phyloP scores from a whole-genome alignment of 2,888 invertebrate genomes.

The Galerucella pusilla region DNA sequence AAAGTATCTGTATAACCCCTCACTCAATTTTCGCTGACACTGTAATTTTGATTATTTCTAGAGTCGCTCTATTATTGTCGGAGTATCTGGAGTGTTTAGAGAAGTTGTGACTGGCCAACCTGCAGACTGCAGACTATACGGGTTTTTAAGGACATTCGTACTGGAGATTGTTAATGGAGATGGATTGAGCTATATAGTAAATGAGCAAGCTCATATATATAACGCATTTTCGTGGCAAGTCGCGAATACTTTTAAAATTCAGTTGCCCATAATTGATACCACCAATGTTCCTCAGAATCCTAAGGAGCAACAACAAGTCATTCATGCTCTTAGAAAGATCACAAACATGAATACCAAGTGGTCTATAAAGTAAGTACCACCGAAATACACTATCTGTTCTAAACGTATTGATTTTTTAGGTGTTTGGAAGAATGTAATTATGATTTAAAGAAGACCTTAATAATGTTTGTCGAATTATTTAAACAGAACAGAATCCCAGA shows the following conservation, averaged over 20 bases:
- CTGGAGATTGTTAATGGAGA: constrained; percentile 66
- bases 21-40: too few species aligned
- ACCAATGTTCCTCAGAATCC: constrained; percentile 45
- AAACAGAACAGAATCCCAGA: constrained; percentile 60
- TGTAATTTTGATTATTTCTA: constrained; percentile 36
- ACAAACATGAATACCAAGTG: constrained; percentile 58
- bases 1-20: too few species aligned
- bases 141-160: constrained; percentile 72
- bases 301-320: constrained; percentile 54
- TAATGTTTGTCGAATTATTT: constrained; percentile 64
- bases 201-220: constrained; percentile 75
- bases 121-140: constrained; percentile 64
- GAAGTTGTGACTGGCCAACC: constrained; percentile 67
- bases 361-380: constrained; percentile 58
- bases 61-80: constrained; percentile 68
- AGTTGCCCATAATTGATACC: constrained; percentile 43
- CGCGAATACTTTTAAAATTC: constrained; percentile 53
- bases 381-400: not conserved
- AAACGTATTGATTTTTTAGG: constrained; percentile 58
- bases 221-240: constrained; percentile 58
- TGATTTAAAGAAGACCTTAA: constrained; percentile 69
- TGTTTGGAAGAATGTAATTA: constrained; percentile 74
- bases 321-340: constrained; percentile 53
- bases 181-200: constrained; percentile 72
- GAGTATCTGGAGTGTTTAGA: constrained; percentile 74